Conservation (phyloP, 2,113 vertebrate genomes). For the Archocentrus centrarchus region DNA sequence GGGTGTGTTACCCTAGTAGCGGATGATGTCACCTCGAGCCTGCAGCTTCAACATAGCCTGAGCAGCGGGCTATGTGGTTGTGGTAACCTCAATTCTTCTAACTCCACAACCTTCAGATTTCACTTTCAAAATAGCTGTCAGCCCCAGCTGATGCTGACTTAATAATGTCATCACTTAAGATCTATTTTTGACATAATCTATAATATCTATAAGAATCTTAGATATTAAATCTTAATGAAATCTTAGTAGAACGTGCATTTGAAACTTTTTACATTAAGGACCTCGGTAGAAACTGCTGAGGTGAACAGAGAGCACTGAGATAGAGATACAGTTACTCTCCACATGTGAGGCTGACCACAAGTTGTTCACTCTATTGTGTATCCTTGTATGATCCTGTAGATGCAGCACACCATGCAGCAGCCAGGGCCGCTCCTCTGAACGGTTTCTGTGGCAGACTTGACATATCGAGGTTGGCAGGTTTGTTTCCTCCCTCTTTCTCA, state of each 20-base stretch:
- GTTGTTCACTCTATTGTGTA: slow-evolving; percentile 45
- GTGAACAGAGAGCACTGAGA: background rate
- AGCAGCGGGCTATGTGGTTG: background rate
- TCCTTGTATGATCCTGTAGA: slow-evolving; percentile 47
- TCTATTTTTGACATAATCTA: background rate
- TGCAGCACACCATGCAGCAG: slow-evolving; percentile 42
- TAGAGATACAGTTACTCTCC: slow-evolving; percentile 15
- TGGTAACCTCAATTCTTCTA: background rate
- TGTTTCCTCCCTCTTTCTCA: slow-evolving; percentile 83
- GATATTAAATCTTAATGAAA: too few relatives aligned
- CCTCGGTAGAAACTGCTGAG: background rate
- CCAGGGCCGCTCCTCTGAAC: slow-evolving; percentile 52
- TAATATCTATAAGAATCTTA: background rate
- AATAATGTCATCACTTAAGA: background rate
- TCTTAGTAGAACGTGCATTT: background rate
- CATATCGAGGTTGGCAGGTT: slow-evolving; percentile 84
- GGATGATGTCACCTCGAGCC: background rate
- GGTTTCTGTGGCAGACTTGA: slow-evolving; percentile 75
- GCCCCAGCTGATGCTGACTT: background rate
- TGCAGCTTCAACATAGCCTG: background rate
- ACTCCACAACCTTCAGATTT: background rate
- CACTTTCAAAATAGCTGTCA: background rate
- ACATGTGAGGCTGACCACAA: slow-evolving; percentile 27
- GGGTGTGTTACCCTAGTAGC: background rate
- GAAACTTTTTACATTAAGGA: background rate